Conservation (phyloP, 1,140 invertebrate species). For the Aphelinus atriplicis region DNA sequence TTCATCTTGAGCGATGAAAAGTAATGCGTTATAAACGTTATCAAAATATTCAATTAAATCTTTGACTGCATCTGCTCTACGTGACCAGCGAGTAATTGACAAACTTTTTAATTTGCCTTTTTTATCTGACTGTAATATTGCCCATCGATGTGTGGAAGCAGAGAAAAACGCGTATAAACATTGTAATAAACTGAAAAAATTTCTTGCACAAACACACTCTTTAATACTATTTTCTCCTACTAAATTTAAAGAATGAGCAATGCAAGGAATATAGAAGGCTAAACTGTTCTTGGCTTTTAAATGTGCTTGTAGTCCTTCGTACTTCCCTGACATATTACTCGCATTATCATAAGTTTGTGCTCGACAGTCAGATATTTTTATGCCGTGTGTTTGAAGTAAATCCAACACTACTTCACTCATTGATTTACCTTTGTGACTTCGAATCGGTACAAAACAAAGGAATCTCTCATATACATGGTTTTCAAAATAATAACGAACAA, state of each 20-base stretch:
- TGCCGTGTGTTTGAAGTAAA: neutral
- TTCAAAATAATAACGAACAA: slow-evolving; percentile 46
- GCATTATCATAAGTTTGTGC: slow-evolving; percentile 37
- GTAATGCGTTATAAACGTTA: neutral
- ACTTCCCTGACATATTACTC: slow-evolving; percentile 32
- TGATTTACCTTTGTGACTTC: slow-evolving; percentile 44
- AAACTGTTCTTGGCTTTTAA: slow-evolving; percentile 35
- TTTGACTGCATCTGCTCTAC: slow-evolving; percentile 11
- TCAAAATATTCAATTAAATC: slow-evolving; percentile 7
- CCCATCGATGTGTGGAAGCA: slow-evolving; percentile 44
- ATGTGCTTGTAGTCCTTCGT: slow-evolving; percentile 32
- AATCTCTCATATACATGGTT: slow-evolving; percentile 45
- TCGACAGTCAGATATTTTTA: neutral
- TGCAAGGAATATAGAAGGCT: slow-evolving; percentile 39
- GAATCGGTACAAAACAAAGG: slow-evolving; percentile 44
- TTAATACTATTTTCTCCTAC: slow-evolving; percentile 31
- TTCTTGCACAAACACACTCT: slow-evolving; percentile 28
- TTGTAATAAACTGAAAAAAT: slow-evolving; percentile 35
- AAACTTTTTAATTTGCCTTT: neutral
- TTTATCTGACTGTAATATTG: slow-evolving; percentile 38
- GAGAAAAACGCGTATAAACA: slow-evolving; percentile 44
- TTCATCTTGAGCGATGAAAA: neutral
- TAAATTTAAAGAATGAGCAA: slow-evolving; percentile 29
- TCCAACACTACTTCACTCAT: slow-evolving; percentile 37
- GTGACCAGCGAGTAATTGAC: slow-evolving; percentile 20